These are phyloP conservation scores for Calypte anna DNA, from an alignment of 2,113 vertebrate genomes.

Conservation along the genomic window DNA sequence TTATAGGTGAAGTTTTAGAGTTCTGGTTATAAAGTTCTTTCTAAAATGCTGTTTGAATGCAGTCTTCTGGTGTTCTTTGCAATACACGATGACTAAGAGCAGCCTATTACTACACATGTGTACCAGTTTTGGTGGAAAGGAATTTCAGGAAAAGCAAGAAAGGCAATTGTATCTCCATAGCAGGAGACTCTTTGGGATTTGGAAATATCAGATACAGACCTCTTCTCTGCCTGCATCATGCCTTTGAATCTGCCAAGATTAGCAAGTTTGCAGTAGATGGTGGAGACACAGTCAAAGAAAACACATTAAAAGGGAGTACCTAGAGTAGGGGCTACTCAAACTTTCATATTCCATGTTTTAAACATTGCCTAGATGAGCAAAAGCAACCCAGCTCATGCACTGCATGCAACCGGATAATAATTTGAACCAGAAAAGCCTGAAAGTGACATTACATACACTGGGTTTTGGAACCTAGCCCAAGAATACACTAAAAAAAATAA, in stretches of 20 bases:
- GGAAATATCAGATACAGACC: not conserved
- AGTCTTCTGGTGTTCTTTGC: not conserved
- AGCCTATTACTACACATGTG: fast-evolving
- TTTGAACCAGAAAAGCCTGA: not conserved
- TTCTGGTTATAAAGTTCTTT: not conserved
- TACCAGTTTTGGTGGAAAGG: not conserved
- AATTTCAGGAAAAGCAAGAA: not conserved
- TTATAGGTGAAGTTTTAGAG: not conserved
- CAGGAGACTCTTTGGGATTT: not conserved
- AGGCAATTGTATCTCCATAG: not conserved
- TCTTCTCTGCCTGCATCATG: not conserved
- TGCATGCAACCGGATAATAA: not conserved
- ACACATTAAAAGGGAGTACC: not conserved
- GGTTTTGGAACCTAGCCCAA: not conserved
- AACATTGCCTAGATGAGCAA: not conserved
- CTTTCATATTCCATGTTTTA: not conserved
- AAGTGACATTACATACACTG: not conserved
- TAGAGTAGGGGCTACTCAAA: not conserved
- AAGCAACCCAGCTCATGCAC: not conserved
- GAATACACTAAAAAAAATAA: not conserved
- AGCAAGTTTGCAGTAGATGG: not conserved
- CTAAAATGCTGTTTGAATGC: not conserved
- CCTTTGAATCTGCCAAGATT: not conserved
- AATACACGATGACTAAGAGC: not conserved
- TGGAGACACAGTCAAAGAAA: not conserved